A percentile compares a stretch with the other conserved stretches of the same genome.
Evolutionary conservation across 2,888 invertebrate genomes (phyloP).

Genomic region (Synergus itoensis): DNA sequence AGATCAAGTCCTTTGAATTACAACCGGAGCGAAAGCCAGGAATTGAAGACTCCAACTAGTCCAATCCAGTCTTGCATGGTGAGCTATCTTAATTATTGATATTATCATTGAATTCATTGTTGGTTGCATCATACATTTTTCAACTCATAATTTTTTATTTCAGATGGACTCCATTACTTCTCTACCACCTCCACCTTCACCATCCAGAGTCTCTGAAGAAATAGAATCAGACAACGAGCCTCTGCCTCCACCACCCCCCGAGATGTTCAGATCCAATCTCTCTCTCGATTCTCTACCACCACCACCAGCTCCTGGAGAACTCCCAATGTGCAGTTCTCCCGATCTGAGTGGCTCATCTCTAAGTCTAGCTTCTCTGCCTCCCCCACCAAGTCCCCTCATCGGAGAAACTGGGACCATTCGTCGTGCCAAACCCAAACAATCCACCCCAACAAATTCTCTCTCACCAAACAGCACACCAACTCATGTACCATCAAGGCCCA

Average conservation of each 20-base stretch:
- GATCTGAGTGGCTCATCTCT: conserved; percentile 86
- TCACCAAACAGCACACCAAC: conserved; percentile 78
- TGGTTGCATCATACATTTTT: background rate
- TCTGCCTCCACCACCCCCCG: conserved; percentile 86
- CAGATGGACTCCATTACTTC: conserved; percentile 81
- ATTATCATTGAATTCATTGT: background rate
- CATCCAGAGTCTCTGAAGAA: conserved; percentile 78
- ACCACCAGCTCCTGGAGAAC: conserved; percentile 84
- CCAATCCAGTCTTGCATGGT: conserved; percentile 74
- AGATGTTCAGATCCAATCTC: conserved; percentile 87
- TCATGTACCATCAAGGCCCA: conserved; percentile 75
- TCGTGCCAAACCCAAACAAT: conserved; percentile 76
- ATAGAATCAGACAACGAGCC: conserved; percentile 81
- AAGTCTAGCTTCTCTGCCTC: conserved; percentile 85
- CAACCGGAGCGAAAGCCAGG: conserved; percentile 69
- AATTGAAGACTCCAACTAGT: conserved; percentile 73
- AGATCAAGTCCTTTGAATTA: conserved; percentile 78
- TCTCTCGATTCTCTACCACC: conserved; percentile 91
- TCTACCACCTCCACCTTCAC: conserved; percentile 78
- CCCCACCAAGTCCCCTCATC: conserved; percentile 83
- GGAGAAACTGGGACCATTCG: conserved; percentile 78
- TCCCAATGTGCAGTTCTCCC: conserved; percentile 79
- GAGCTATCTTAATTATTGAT: conserved; percentile 43
- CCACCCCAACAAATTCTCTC: conserved; percentile 77
- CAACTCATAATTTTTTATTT: conserved; percentile 40